Conservation (phyloP, 2,888 invertebrate genomes). For the Malthinus seriepunctatus region DNA sequence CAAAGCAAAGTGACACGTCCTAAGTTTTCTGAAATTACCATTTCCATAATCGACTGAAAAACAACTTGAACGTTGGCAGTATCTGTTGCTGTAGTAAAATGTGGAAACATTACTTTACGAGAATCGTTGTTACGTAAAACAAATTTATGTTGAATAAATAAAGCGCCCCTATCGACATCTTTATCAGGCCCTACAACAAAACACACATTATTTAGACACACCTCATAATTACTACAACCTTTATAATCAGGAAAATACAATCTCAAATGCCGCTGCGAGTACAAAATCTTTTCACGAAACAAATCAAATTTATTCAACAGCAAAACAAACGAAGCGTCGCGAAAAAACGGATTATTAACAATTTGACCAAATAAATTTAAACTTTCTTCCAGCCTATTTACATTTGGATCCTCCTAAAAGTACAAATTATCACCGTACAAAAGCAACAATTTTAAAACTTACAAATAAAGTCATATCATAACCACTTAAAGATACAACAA, state of each 20-base stretch:
- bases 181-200: slow-evolving; percentile 59
- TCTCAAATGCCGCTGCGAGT: slow-evolving; percentile 63
- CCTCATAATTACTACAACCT: slow-evolving; percentile 46
- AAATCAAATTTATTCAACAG: slow-evolving; percentile 69
- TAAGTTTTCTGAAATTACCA: slow-evolving; percentile 65
- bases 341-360: slow-evolving; percentile 67
- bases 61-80: slow-evolving; percentile 69
- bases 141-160: slow-evolving; percentile 66
- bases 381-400: slow-evolving; percentile 67
- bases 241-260: slow-evolving; percentile 64
- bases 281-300: slow-evolving; percentile 66
- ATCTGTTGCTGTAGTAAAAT: slow-evolving; percentile 70
- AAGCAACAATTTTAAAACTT: slow-evolving; percentile 20
- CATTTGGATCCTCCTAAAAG: slow-evolving; percentile 61
- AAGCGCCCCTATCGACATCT: slow-evolving; percentile 65
- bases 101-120: slow-evolving; percentile 64
- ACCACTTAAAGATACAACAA: slow-evolving; percentile 67
- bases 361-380: slow-evolving; percentile 66
- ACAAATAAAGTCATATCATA: slow-evolving; percentile 67
- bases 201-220: neutral
- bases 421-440: neutral
- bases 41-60: slow-evolving; percentile 69
- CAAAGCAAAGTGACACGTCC: slow-evolving; percentile 60
- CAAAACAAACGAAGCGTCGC: slow-evolving; percentile 64
- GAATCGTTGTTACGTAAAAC: slow-evolving; percentile 60